Base-by-base conservation (phyloP, 2,113 vertebrate genomes). In the Telmatochromis bifrenatus region DNA sequence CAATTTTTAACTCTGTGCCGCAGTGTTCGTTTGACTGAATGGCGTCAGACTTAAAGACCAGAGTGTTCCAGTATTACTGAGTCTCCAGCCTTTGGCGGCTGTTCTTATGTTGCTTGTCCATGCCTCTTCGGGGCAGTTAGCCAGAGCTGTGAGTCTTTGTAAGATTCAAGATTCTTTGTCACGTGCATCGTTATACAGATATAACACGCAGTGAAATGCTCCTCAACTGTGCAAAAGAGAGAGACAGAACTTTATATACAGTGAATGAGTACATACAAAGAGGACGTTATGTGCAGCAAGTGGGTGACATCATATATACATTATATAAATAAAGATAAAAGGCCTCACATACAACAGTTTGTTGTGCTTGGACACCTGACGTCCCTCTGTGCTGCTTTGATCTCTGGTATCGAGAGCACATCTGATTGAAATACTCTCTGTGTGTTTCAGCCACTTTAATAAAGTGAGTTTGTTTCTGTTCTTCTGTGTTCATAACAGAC, bases 401-500 rank as follows among this genome's bases (percentile, higher is more conserved):
- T n/a, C 17, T 62, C 31, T 12, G 17, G 6, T 65, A n/a, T 65
- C 17, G 3, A 65, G 31, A 37, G 6, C 6, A 12, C 33, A 0
- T 0, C 60, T 7, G 60, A 35, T 65, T 65, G 31, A 37, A 37
- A n/a, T 0, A 2, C 19, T 37, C 58, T 62, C 9, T 12, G 17
- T n/a, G 0, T 65, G 31, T 65, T 65, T 68, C 35, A 68, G n/a
- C 12, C 62, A 21, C 35, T 39, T 39, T 8, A 14, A 9, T 23
- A 23, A 47, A 47, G 23, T 2, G 6, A 28, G 21, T 28, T 4
- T 56, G 53, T 75, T 13, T 54, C n/a, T 33, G 35, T 60, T 49
- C 49, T 12, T 51, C 0, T 39, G 2, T 8, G 10, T 39, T 87
- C 1, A 4, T 79, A 31, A 35, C 86, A 99, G 99, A 99, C 79